Evolutionary conservation across 2,113 vertebrate genomes (phyloP), one percentile per base, ranked within the genome.

Genomic region (Calidris pygmaea): DNA sequence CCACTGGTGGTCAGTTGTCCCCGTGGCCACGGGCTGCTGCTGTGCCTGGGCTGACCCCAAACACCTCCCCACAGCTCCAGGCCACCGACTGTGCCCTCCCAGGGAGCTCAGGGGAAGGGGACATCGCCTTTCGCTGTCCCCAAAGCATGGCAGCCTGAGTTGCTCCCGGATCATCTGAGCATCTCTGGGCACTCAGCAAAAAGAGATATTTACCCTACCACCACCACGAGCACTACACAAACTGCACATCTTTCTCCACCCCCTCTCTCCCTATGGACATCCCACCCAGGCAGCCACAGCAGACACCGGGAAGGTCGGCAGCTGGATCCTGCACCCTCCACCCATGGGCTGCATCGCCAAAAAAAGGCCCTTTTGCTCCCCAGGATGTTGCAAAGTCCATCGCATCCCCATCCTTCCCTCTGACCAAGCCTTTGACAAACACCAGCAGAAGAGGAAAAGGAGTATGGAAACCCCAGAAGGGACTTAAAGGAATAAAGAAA

Each of bases 21-120:
- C 43, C 1, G 0, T 22, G 79, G 41, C 50, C 4, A 2, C 3
- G 79, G 53, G 43, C 43, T 90, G 53, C 67, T 0, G 1, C 19
- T 24, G 37, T 2, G 5, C 26, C n/a, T 8, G 4, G 65, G 20
- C 24, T 63, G 77, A 60, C 6, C 14, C 43, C 74, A 50, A 59
- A 39, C 10, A 9, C 50, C 20, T 62, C 14, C 58, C 32, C 3
- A 5, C 52, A 75, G 66, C 12, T 47, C 29, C 68, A 43, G 53
- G 58, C 27, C 75, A 62, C 47, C 10, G 3, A 7, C 16, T n/a
- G 52, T 56, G 72, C 41, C 30, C 50, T 60, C 21, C 20, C 39
- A 43, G 52, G 56, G 37, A 74, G 68, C 29, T 35, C 22, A 71
- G 45, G 41, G 84, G 30, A 62, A 66, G 30, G 71, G 8, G 32